Conservation (phyloP, 2,113 vertebrate species). For the Piaya cayana region DNA sequence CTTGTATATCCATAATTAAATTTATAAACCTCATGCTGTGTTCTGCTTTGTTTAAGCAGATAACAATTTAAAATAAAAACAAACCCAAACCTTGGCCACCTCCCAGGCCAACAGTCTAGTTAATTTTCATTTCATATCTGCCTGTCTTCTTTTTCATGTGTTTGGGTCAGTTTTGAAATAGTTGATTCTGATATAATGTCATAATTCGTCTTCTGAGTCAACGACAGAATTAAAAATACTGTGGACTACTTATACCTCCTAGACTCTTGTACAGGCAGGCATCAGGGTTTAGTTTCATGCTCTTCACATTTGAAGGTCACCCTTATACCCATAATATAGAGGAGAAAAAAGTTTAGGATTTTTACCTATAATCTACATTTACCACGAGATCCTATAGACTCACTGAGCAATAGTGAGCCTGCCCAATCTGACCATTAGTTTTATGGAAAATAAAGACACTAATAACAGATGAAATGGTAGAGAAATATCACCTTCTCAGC, state of each 20-base stretch:
- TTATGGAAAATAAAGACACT: neutral
- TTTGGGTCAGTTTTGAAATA: neutral
- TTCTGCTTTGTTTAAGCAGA: slow-evolving; percentile 34
- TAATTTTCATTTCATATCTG: neutral
- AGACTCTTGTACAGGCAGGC: neutral
- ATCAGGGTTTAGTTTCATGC: neutral
- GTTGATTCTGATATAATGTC: neutral
- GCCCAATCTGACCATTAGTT: neutral
- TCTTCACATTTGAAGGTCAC: neutral
- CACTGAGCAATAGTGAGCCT: neutral
- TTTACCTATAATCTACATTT: neutral
- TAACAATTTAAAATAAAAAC: neutral
- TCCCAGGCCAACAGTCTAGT: neutral
- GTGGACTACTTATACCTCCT: neutral
- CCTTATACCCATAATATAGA: neutral
- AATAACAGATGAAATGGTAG: neutral
- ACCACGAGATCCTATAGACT: neutral
- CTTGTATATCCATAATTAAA: slow-evolving; percentile 39
- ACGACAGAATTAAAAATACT: neutral
- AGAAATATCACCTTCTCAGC: slow-evolving; percentile 71
- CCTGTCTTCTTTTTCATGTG: neutral
- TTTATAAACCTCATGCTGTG: neutral
- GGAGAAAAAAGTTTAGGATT: neutral
- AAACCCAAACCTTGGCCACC: neutral
- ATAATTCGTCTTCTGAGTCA: neutral